phyloP scores from a whole-genome alignment of 2,888 invertebrate genomes.

The Meghimatium bilineatum region DNA sequence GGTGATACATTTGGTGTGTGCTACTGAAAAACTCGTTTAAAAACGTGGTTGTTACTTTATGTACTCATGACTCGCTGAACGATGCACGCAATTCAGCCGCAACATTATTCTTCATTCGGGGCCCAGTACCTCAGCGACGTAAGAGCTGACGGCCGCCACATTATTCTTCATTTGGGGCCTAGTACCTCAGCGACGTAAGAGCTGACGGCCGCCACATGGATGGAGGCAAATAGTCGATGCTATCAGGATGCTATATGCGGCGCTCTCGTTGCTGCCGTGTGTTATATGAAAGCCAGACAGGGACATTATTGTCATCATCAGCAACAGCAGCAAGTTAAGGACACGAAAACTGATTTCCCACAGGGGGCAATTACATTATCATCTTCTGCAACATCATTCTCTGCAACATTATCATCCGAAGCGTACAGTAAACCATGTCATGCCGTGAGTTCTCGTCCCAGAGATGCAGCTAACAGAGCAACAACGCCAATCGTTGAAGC shows the following conservation, averaged over 20 bases:
- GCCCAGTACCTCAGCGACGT: not conserved
- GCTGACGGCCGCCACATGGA: conserved; percentile 38
- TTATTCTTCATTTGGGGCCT: conserved; percentile 25
- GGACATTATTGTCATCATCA: conserved; percentile 18
- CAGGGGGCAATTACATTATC: not conserved
- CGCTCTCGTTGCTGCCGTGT: conserved; percentile 68
- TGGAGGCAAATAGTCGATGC: conserved; percentile 59
- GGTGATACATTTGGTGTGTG: no score
- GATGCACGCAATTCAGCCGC: not conserved
- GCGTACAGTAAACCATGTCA: not conserved
- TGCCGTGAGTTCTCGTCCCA: not conserved
- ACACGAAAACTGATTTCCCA: no score
- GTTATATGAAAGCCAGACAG: conserved; percentile 65
- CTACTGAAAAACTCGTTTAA: no score
- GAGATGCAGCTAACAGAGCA: not conserved
- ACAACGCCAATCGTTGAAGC: conserved; percentile 59
- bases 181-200: not conserved
- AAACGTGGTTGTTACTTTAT: no score
- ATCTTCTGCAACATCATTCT: not conserved
- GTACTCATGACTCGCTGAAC: not conserved
- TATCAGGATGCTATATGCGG: conserved; percentile 71
- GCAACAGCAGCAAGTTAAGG: not conserved
- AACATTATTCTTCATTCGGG: not conserved
- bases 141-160: not conserved
- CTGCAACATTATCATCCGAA: not conserved